phyloP scores from a whole-genome alignment of 1,140 invertebrate genomes.

The Drosophila baimaii region DNA sequence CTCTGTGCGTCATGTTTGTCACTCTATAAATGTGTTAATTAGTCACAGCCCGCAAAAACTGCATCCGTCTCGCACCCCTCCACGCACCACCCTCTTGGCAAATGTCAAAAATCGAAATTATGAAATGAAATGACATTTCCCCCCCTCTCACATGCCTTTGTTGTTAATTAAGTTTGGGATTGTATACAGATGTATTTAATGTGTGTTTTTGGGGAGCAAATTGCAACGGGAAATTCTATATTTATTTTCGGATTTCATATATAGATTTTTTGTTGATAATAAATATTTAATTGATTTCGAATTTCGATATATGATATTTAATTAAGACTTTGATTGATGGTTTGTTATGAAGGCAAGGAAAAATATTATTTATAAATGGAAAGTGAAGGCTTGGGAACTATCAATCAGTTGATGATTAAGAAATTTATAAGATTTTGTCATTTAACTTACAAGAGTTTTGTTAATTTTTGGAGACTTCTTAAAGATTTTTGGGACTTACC shows the following conservation, averaged over 20 bases:
- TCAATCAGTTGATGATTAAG: constrained; percentile 6
- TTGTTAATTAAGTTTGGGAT: constrained; percentile 54
- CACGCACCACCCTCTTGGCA: constrained; percentile 14
- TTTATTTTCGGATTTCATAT: constrained; percentile 25
- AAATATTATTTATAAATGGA: not conserved
- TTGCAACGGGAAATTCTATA: constrained; percentile 46
- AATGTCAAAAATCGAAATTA: constrained; percentile 58
- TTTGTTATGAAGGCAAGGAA: constrained; percentile 17
- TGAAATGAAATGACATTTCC: constrained; percentile 56
- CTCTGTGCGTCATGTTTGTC: constrained; percentile 38
- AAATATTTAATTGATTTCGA: constrained; percentile 72
- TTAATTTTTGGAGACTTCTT: not conserved
- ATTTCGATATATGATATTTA: constrained; percentile 35
- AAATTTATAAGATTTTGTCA: no score
- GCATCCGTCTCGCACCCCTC: constrained; percentile 20
- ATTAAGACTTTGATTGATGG: constrained; percentile 59
- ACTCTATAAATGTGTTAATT: constrained; percentile 72
- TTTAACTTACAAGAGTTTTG: not conserved
- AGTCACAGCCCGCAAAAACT: constrained; percentile 56
- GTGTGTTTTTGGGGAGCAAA: constrained; percentile 27
- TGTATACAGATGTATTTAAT: constrained; percentile 53
- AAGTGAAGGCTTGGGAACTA: not conserved
- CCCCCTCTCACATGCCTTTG: constrained; percentile 7
- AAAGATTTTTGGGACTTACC: not conserved
- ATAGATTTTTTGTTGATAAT: constrained; percentile 37